Base-by-base conservation (phyloP, 2,113 vertebrate genomes). In the Dolichallabes microphthalmus region DNA sequence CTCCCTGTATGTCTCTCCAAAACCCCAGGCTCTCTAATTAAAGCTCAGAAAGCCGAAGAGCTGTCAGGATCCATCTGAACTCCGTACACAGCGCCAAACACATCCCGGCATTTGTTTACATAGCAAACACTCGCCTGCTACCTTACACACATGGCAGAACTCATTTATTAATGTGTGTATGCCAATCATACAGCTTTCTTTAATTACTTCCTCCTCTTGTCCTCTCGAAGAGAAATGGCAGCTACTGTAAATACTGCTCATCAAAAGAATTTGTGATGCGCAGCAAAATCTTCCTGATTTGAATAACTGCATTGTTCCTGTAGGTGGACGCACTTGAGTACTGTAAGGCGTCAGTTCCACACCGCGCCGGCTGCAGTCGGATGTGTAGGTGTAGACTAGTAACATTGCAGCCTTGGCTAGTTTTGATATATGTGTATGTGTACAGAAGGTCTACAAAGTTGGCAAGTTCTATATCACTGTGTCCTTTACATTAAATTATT, bases 81-180 rank as follows among this genome's bases (percentile, higher is more conserved):
- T 86, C 76, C 76, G 69, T 82, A 82, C 78, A 82, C 55, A 81
- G 83, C 64, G 79, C 79, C 84, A 87, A 87, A 86, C 83, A 88
- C 71, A 85, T 76, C 88, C 82, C 81, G 85, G 88, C 87, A 73
- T 91, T 93, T 92, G 87, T 91, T 91, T 92, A 89, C 80, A 61
- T 88, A 87, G 88, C 84, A 90, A 90, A 90, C 89, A 91, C 88
- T 91, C 71, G 11, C 82, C 84, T 85, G 88, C 85, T 89, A 89
- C 90, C 90, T 89, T 89, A 87, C 87, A 20, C 80, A 2, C 74
- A 82, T 87, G 86, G 86, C 79, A 80, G 61, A 86, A 89, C 91
- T 89, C 80, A 89, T 91, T 90, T 92, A 92, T 93, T 89, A 93
- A 92, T 90, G 85, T 58, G 50, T 61, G 86, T 80, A 73, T 77